phyloP scores from a whole-genome alignment of 1,140 invertebrate genomes.

The Aporrectodea caliginosa region DNA sequence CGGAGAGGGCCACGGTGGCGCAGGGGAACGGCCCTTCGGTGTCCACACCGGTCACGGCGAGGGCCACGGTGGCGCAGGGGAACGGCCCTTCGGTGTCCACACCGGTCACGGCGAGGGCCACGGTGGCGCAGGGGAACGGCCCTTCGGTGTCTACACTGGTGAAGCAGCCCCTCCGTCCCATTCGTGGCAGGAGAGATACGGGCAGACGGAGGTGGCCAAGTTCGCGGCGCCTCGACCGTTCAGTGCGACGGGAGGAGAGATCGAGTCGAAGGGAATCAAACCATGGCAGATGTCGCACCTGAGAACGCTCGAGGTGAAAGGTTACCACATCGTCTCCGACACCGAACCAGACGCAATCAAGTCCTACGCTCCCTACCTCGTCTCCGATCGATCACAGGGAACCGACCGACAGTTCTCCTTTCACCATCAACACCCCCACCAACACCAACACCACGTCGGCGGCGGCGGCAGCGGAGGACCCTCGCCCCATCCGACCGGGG shows the following conservation, averaged over 20 bases:
- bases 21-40: background rate
- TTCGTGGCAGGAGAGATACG: slow-evolving; percentile 17
- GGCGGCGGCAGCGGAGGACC: too few species aligned
- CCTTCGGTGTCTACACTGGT: background rate
- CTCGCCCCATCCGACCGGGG: too few species aligned
- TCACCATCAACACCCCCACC: too few species aligned
- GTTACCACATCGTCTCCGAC: slow-evolving; percentile 12
- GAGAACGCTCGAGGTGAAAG: slow-evolving; percentile 24
- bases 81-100: background rate
- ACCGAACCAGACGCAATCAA: background rate
- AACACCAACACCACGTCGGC: too few species aligned
- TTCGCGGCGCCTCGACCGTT: slow-evolving; percentile 9
- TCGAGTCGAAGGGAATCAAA: slow-evolving; percentile 21
- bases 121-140: background rate
- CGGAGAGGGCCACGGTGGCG: background rate
- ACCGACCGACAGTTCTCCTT: background rate
- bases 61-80: background rate
- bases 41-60: too few species aligned
- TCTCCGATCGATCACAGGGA: background rate
- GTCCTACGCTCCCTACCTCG: background rate
- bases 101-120: background rate
- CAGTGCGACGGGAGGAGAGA: slow-evolving; percentile 7
- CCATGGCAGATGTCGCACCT: slow-evolving; percentile 29
- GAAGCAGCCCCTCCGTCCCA: background rate
- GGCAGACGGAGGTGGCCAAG: slow-evolving; percentile 4